Base-by-base conservation (phyloP, 2,113 vertebrate genomes). In the Brachirus orientalis region DNA sequence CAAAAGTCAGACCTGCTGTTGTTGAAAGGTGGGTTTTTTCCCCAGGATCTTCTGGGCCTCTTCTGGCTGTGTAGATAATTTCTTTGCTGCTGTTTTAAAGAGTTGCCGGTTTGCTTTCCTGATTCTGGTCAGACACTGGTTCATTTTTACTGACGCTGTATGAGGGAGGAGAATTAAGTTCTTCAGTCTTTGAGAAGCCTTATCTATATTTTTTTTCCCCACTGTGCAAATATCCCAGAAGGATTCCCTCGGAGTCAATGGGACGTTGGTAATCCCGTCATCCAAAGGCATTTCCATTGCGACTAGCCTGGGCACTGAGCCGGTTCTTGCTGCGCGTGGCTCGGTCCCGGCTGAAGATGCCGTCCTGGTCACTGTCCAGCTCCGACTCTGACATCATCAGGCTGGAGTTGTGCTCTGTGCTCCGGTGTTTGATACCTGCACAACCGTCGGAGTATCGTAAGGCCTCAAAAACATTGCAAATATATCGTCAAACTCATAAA, bases 331-430 rank as follows among this genome's bases (percentile, higher is more conserved):
- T 90, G 72, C 89, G 92, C 72, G 92, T 91, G 10, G 83, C 78
- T 54, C 92, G 93, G 59, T 94, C 94, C 50, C 89, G 91, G 84
- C 94, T 95, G 88, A 96, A 97, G 78, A 96, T 91, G 22, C 94
- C 93, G 88, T 97, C 95, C 91, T 95, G 95, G 67, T 98, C 96
- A 11, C 95, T 96, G 83, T 96, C 96, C 77, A 95, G 92, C 87
- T 98, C 96, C 0, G 96, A 96, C 74, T 98, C 96, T 0, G 96
- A 97, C 78, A 96, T 95, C 96, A 96, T 97, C 67, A 98, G 89
- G 83, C 96, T 95, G 85, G 95, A 96, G 92, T 95, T 96, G 90
- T 97, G 96, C 87, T 96, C 95, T 0, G 94, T 95, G 91, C 96
- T 96, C 88, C 94, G 93, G 82, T 97, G 96, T 73, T 97, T 97